Conservation (phyloP, 2,888 invertebrate genomes). For the Pseudococcus jackbeardsleyi region DNA sequence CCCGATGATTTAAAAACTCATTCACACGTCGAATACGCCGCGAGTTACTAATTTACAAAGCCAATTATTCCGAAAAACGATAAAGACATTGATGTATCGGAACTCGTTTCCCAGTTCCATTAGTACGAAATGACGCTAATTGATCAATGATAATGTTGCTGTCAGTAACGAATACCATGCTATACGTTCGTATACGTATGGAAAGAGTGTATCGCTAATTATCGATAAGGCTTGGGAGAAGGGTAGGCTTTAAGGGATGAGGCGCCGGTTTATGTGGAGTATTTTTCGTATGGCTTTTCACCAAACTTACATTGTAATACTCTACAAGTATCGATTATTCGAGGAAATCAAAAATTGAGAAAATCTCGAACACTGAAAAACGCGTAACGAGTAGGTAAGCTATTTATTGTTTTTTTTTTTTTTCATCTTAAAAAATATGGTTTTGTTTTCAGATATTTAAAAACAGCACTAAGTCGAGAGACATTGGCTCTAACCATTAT, state of each 20-base stretch:
- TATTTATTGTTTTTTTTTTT: too few relatives aligned
- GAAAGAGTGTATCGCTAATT: not conserved
- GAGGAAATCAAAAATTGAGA: too few relatives aligned
- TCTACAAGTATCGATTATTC: too few relatives aligned
- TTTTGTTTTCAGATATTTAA: too few relatives aligned
- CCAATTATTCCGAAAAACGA: constrained; percentile 29
- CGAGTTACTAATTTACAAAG: not conserved
- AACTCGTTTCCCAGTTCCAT: constrained; percentile 39
- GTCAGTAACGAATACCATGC: constrained; percentile 5
- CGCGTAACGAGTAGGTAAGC: too few relatives aligned
- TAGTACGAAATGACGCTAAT: constrained; percentile 39
- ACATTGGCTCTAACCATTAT: too few relatives aligned
- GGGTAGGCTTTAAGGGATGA: not conserved
- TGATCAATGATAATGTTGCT: constrained; percentile 38
- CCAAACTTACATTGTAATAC: too few relatives aligned
- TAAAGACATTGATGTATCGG: constrained; percentile 44
- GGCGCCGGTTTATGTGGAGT: too few relatives aligned
- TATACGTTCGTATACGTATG: not conserved
- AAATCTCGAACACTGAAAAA: too few relatives aligned
- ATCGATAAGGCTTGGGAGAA: not conserved
- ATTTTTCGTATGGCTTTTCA: too few relatives aligned
- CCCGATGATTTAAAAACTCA: constrained; percentile 41
- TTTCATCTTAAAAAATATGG: too few relatives aligned
- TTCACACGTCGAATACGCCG: constrained; percentile 34
- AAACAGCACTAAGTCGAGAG: too few relatives aligned